phyloP scores from a whole-genome alignment of 2,888 invertebrate genomes.

The Phengaris alcon region DNA sequence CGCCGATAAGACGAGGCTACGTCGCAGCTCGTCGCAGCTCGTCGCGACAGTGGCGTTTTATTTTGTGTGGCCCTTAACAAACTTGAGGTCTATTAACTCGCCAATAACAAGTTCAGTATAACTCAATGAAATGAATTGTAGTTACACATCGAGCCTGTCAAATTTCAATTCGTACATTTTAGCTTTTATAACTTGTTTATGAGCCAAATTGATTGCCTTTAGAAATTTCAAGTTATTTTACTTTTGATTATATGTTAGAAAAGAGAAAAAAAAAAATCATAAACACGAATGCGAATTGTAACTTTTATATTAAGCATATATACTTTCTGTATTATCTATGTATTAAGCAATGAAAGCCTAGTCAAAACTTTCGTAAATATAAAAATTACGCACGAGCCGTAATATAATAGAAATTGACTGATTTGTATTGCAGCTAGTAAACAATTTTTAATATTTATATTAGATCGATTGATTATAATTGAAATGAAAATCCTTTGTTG shows the following conservation, averaged over 20 bases:
- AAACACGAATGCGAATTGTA: too few species aligned
- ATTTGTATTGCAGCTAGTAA: neutral
- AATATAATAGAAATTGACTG: conserved; percentile 4
- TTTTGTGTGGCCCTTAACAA: neutral
- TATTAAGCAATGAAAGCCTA: neutral
- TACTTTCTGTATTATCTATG: too few species aligned
- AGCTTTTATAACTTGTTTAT: neutral
- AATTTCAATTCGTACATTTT: neutral
- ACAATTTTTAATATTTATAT: neutral
- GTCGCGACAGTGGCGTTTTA: neutral
- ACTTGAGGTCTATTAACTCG: neutral
- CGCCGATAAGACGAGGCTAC: neutral
- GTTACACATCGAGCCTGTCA: neutral
- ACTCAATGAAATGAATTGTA: neutral
- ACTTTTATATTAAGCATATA: too few species aligned
- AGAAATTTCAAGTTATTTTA: neutral
- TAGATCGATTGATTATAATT: neutral
- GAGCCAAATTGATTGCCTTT: neutral
- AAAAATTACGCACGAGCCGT: neutral
- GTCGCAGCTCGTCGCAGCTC: neutral
- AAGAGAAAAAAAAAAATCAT: too few species aligned
- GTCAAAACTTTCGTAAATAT: neutral
- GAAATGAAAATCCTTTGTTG: neutral
- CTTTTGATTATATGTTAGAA: too few species aligned
- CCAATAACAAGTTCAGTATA: neutral